Evolutionary conservation across 2,113 vertebrate species (phyloP).

Genomic region (Syrmaticus mikado): DNA sequence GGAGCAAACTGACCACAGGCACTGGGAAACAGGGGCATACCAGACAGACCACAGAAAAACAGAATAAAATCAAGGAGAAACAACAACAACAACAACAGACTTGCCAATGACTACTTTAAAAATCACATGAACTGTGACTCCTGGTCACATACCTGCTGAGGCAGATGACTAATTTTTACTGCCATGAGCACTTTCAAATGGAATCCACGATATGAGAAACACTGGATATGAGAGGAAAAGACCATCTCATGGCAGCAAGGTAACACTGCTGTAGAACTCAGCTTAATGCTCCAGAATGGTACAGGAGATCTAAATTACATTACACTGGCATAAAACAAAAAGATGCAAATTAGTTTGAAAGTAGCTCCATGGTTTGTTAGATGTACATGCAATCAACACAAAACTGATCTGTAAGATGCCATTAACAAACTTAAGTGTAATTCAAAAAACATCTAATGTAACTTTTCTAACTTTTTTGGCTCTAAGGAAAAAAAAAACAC

Average conservation of each 20-base stretch:
- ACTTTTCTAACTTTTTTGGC: background rate
- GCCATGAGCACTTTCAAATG: background rate
- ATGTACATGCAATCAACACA: background rate
- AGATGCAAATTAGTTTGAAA: background rate
- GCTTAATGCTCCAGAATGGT: background rate
- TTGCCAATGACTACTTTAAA: background rate
- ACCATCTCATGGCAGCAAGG: background rate
- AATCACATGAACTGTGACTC: background rate
- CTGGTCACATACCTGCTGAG: background rate
- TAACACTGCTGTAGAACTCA: background rate
- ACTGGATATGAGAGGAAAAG: background rate
- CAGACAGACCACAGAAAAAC: background rate
- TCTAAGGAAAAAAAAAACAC: background rate
- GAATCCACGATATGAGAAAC: background rate
- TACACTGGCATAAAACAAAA: background rate
- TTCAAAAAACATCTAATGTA: background rate
- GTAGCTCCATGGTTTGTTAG: background rate
- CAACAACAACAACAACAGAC: fast-evolving
- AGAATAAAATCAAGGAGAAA: background rate
- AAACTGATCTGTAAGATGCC: background rate
- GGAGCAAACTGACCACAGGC: background rate
- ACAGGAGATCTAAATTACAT: background rate
- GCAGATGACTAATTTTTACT: background rate
- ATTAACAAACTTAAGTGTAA: background rate
- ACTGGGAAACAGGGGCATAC: background rate